Conservation (phyloP, 1,140 invertebrate species). For the Hestina assimilis region DNA sequence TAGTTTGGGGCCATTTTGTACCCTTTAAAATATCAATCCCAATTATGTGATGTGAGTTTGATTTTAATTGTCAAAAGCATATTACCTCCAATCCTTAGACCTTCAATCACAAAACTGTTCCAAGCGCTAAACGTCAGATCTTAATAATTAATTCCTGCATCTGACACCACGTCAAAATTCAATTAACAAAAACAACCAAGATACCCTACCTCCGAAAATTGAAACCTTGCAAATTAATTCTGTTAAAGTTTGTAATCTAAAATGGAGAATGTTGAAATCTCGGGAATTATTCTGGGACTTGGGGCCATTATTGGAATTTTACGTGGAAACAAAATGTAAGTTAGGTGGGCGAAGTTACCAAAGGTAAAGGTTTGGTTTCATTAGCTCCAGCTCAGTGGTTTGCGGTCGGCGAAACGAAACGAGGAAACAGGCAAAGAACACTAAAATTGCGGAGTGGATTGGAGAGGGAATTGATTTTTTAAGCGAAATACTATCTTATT, state of each 20-base stretch:
- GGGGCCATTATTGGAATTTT: constrained; percentile 35
- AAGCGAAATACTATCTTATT: background rate
- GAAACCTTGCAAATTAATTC: constrained; percentile 37
- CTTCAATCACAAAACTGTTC: too few relatives aligned
- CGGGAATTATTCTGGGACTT: constrained; percentile 24
- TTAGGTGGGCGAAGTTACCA: constrained; percentile 1
- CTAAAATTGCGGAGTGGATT: background rate
- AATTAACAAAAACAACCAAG: constrained; percentile 36
- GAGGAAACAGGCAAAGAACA: constrained; percentile 3
- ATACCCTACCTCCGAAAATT: constrained; percentile 29
- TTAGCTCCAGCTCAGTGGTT: constrained; percentile 2
- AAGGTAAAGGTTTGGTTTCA: constrained; percentile 14
- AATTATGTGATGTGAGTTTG: too few relatives aligned
- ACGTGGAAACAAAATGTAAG: constrained; percentile 13
- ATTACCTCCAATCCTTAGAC: too few relatives aligned
- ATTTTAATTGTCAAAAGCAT: too few relatives aligned
- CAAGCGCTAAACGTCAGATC: too few relatives aligned
- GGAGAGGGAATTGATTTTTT: background rate
- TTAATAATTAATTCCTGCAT: constrained; percentile 21
- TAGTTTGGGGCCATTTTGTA: too few relatives aligned
- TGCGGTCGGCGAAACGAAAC: background rate
- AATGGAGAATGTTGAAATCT: constrained; percentile 27
- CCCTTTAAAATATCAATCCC: too few relatives aligned
- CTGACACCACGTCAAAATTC: constrained; percentile 37
- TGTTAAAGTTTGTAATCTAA: constrained; percentile 38